These are phyloP conservation scores for Tiphia femorata DNA, from an alignment of 2,888 invertebrate species.

Conservation along the genomic window DNA sequence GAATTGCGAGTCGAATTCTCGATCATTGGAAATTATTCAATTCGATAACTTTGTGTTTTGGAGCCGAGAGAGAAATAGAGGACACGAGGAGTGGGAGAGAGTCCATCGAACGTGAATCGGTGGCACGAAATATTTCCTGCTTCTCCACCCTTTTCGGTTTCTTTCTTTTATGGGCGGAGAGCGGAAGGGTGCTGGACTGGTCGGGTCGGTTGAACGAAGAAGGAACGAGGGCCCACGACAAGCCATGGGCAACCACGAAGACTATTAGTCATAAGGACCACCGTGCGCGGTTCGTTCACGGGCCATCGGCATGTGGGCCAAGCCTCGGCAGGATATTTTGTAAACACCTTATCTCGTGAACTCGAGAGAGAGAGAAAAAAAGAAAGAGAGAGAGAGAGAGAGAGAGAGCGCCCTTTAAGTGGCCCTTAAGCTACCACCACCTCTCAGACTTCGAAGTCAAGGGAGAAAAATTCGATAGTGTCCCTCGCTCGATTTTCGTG, in stretches of 20 bases:
- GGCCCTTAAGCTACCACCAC: neutral
- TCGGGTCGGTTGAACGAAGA: neutral
- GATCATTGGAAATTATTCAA: no score
- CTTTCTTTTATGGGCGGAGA: neutral
- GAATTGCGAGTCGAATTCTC: neutral
- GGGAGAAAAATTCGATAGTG: neutral
- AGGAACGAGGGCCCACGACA: neutral
- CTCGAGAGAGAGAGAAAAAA: constrained; percentile 11
- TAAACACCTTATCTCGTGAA: constrained; percentile 46
- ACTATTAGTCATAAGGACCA: constrained; percentile 48
- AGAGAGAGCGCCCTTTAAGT: neutral
- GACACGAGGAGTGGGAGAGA: neutral
- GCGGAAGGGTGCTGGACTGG: neutral
- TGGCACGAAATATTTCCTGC: neutral
- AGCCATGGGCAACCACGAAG: neutral
- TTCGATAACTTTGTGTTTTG: neutral
- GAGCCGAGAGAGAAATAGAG: neutral
- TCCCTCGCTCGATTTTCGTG: neutral
- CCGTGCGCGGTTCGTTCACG: constrained; percentile 27
- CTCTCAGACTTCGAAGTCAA: neutral
- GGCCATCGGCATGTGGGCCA: constrained; percentile 27
- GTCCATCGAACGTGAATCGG: neutral
- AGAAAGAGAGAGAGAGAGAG: neutral
- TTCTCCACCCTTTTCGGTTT: neutral
- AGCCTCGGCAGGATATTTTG: constrained; percentile 37